Base-by-base conservation (phyloP, 1,140 invertebrate genomes). In the Formica exsecta region DNA sequence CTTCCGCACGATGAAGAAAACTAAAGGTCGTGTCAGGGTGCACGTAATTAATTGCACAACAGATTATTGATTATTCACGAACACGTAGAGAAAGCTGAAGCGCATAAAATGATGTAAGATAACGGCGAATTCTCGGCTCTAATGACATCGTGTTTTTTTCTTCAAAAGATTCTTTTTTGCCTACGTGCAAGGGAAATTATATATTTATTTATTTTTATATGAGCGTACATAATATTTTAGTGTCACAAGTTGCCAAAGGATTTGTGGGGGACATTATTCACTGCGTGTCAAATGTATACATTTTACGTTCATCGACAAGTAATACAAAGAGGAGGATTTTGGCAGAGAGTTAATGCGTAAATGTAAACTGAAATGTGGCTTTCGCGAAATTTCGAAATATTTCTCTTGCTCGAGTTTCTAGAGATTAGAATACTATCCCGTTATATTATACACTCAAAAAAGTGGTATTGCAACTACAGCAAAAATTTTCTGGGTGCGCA, bases 31-130 rank as follows among this genome's bases (percentile, higher is more conserved):
- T 64, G 73, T 54, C 57, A 65, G 61, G n/a, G 70, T 32, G 61
- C 71, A 57, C 73, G 51, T 85, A 85, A 79, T 85, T 83, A 73
- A 83, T 83, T 83, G 79, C 62, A 62, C 68, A 83, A 85, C 84
- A 59, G 38, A 68, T 79, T 85, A 83, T 83, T 73, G 79, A 83
- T 83, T 83, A 83, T 74, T 83, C 68, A n/a, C 41, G 54, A 19
- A 70, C 32, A 44, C 57, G 64, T 81, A 8, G 25, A 9, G 36
- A 71, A 81, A 71, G 22, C 41, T 38, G 51, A 71, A 79, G 64
- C 76, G 59, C 44, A 13, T 13, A 7, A 51, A 25, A 54, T 22
- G 64, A 80, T 68, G 32, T 38, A 38, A 68, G 64, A 68, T 70
- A 68, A 29, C 29, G 11, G 44, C 59, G 7, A 65, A 48, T 41